Conservation (phyloP, 2,888 invertebrate genomes). For the Lucinisca nassula region DNA sequence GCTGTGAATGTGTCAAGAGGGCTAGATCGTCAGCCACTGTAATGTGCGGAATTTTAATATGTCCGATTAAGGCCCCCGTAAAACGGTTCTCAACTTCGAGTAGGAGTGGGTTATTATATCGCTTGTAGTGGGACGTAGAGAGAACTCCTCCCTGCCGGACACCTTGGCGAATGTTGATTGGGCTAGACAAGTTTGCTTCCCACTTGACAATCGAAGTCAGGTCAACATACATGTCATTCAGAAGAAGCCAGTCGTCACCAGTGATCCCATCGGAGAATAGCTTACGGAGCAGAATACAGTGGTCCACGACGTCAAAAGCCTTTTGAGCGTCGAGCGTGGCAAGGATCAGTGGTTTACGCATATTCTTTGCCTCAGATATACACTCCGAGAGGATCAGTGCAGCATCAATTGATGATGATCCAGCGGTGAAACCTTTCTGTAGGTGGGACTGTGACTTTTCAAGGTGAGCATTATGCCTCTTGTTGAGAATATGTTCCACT, state of each 20-base stretch:
- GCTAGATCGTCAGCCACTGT: background rate
- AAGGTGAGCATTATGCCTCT: background rate
- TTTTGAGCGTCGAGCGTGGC: constrained; percentile 9
- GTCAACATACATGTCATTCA: background rate
- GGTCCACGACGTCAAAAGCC: constrained; percentile 10
- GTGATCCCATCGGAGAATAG: background rate
- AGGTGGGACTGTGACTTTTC: background rate
- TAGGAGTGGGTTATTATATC: background rate
- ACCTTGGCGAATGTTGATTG: background rate
- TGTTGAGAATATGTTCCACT: background rate
- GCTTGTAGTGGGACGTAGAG: constrained; percentile 1
- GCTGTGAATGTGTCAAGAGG: background rate
- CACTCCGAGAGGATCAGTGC: background rate
- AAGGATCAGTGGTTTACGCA: background rate
- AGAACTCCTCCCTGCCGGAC: constrained; percentile 1
- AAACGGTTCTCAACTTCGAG: background rate
- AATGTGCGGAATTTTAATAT: background rate
- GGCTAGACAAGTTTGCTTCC: background rate
- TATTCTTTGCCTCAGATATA: background rate
- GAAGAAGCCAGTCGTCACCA: background rate
- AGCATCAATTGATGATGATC: background rate
- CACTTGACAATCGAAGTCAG: background rate
- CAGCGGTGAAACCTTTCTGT: background rate
- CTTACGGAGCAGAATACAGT: background rate
- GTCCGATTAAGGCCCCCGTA: background rate